Conservation (phyloP, 2,888 invertebrate genomes). For the Diaperis boleti region DNA sequence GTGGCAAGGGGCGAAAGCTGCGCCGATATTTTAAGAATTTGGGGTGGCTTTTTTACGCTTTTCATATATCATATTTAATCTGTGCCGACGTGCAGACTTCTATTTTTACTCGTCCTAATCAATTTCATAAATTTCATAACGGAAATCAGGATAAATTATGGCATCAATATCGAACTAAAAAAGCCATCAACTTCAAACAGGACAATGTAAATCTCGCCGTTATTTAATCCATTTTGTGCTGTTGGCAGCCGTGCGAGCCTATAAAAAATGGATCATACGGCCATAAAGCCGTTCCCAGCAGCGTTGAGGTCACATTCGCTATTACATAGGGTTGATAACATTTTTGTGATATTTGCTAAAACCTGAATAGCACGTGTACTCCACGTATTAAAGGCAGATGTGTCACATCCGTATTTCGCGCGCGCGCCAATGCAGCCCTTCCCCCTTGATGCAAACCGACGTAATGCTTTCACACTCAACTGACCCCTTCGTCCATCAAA, state of each 20-base stretch:
- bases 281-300: constrained; percentile 12
- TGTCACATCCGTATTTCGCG: constrained; percentile 49
- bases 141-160: constrained; percentile 31
- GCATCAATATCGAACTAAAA: constrained; percentile 18
- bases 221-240: constrained; percentile 22
- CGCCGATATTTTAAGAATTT: constrained; percentile 44
- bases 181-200: constrained; percentile 23
- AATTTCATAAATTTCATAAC: constrained; percentile 21
- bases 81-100: constrained; percentile 25
- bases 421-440: constrained; percentile 46
- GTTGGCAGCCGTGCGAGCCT: constrained; percentile 19
- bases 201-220: constrained; percentile 29
- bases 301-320: constrained; percentile 19
- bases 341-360: constrained; percentile 45
- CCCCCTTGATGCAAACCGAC: constrained; percentile 36
- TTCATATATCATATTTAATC: constrained; percentile 46
- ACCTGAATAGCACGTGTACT: constrained; percentile 47
- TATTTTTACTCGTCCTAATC: constrained; percentile 28
- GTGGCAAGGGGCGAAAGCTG: constrained; percentile 29
- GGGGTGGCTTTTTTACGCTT: constrained; percentile 45
- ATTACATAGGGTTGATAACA: constrained; percentile 35
- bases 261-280: constrained; percentile 22
- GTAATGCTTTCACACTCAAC: constrained; percentile 35
- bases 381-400: constrained; percentile 48
- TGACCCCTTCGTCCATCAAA: constrained; percentile 26